Evolutionary conservation across 2,113 vertebrate species (phyloP), one percentile per base, ranked within the genome.

Genomic region (Puffinus mauretanicus): DNA sequence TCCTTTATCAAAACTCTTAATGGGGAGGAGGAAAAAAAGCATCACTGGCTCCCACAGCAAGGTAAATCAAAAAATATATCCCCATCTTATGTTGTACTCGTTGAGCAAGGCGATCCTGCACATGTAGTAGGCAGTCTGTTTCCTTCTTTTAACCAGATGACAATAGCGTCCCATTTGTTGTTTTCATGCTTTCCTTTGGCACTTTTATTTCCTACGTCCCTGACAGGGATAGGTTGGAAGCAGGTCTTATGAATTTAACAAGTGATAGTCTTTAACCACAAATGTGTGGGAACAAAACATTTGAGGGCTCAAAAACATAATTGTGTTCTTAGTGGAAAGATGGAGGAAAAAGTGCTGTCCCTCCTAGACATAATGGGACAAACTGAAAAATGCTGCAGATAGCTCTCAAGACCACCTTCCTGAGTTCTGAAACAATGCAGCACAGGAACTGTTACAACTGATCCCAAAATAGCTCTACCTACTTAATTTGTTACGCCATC

Each of bases 61-160:
- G 3, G 22, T 32, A 64, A 86, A 44, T 2, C 18, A 71, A 30
- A 34, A 75, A 73, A 71, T 40, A 38, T 13, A 71, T 76, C 7
- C 5, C 11, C 8, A 51, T 83, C 29, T 89, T 51, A 19, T 16
- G 10, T 27, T 71, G 27, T n/a, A 47, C 13, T 72, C 2, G 0
- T 2, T 79, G 61, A 80, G 29, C n/a, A 91, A 38, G 7, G 22
- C 61, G 54, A 54, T 77, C 32, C 47, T 38, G 15, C 25, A n/a
- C 13, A n/a, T 0, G 0, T 3, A 57, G n/a, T 2, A 83, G 42
- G 11, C 13, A 70, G 14, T 9, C 16, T 62, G 12, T 40, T 86
- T 80, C 25, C 38, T 71, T 11, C n/a, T 62, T 66, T 79, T 30
- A 78, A 30, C 21, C 25, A 42, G 14, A 29, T 0, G 8, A 75